Evolutionary conservation across 2,888 invertebrate species (phyloP).

Genomic region (Sinotaia quadrata): DNA sequence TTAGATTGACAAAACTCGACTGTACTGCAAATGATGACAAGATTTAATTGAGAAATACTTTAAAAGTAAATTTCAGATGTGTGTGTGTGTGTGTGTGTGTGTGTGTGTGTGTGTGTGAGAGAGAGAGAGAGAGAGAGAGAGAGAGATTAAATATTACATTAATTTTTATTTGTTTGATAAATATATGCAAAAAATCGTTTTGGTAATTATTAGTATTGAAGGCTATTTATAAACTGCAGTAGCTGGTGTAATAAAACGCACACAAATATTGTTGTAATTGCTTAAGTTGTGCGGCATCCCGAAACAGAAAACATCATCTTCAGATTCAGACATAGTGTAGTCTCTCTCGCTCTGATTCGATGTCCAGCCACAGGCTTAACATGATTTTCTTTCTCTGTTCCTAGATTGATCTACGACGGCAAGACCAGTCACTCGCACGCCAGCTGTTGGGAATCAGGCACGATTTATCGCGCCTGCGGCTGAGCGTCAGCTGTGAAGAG

Average conservation of each 20-base stretch:
- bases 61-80: background rate
- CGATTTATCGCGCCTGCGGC: constrained; percentile 61
- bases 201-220: too few species aligned
- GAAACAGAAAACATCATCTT: too few species aligned
- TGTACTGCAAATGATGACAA: too few species aligned
- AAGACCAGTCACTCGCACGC: constrained; percentile 62
- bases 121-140: background rate
- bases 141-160: background rate
- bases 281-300: too few species aligned
- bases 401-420: constrained; percentile 57
- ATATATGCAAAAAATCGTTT: background rate
- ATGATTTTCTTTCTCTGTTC: constrained; percentile 22
- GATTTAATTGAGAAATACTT: too few species aligned
- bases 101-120: background rate
- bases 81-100: background rate
- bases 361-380: background rate
- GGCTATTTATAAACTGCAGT: too few species aligned
- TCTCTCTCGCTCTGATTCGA: too few species aligned
- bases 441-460: constrained; percentile 57
- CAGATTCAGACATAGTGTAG: too few species aligned
- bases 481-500: constrained; percentile 56
- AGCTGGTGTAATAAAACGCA: too few species aligned
- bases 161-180: background rate
- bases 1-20: too few species aligned
- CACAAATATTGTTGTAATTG: too few species aligned